Evolutionary conservation across 1,140 invertebrate genomes (phyloP).

Genomic region (Papilio aristodemus): DNA sequence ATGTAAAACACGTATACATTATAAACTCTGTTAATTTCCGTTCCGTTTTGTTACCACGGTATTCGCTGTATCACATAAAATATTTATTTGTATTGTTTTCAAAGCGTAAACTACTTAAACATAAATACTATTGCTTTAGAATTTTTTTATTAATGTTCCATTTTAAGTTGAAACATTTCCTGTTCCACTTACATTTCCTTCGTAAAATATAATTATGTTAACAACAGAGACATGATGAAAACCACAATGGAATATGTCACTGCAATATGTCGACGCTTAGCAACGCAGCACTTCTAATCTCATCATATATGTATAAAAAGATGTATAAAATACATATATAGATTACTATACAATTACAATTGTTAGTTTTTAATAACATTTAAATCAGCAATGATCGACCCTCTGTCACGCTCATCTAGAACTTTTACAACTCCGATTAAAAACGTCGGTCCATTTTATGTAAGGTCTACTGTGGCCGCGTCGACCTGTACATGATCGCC

Average conservation of each 20-base stretch:
- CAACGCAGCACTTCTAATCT: neutral
- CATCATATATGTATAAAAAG: neutral
- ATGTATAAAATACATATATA: too few relatives aligned
- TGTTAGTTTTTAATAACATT: too few relatives aligned
- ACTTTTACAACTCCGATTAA: too few relatives aligned
- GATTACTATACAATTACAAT: too few relatives aligned
- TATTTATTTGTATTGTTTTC: neutral
- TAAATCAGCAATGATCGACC: too few relatives aligned
- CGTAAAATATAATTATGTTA: neutral
- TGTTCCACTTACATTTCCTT: neutral
- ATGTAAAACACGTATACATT: neutral
- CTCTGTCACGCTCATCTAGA: too few relatives aligned
- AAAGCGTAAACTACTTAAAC: neutral
- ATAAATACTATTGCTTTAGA: neutral
- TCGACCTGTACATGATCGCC: too few relatives aligned
- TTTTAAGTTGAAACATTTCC: neutral
- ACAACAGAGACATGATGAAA: neutral
- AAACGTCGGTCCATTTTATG: too few relatives aligned
- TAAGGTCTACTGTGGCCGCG: too few relatives aligned
- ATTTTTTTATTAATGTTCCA: neutral
- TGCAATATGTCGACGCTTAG: neutral
- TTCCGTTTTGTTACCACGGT: neutral
- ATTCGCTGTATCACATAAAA: neutral
- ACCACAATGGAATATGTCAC: slow-evolving; percentile 1
- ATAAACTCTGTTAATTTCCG: slow-evolving; percentile 9